phyloP scores from a whole-genome alignment of 2,113 vertebrate species.

The Siniperca knerii region DNA sequence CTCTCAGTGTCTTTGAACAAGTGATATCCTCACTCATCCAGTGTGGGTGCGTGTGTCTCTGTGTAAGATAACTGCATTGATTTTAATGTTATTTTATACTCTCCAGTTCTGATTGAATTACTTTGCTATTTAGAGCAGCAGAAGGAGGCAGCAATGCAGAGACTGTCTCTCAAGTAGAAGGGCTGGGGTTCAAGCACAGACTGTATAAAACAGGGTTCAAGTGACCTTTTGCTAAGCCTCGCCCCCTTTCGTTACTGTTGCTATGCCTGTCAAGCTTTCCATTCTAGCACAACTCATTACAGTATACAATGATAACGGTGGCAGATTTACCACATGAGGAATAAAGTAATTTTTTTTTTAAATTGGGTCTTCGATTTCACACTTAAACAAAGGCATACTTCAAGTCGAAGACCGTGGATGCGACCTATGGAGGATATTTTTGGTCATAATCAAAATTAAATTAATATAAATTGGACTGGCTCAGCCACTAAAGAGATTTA shows the following conservation, averaged over 20 bases:
- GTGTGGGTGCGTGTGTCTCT: constrained; percentile 15
- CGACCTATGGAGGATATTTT: too few relatives aligned
- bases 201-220: too few relatives aligned
- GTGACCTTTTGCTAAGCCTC: too few relatives aligned
- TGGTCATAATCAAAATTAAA: too few relatives aligned
- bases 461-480: too few relatives aligned
- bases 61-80: neutral
- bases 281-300: neutral
- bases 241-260: neutral
- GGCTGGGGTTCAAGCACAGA: too few relatives aligned
- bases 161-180: too few relatives aligned
- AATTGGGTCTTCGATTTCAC: neutral
- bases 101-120: neutral
- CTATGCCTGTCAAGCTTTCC: neutral
- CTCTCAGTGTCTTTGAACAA: constrained; percentile 28
- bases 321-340: too few relatives aligned
- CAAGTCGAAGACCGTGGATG: too few relatives aligned
- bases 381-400: neutral
- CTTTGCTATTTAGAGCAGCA: neutral
- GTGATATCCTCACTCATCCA: neutral
- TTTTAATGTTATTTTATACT: neutral
- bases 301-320: neutral
- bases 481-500: too few relatives aligned
- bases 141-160: neutral
- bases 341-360: too few relatives aligned